Conservation (phyloP, 2,888 invertebrate genomes). For the Amphipyra tragopoginis region DNA sequence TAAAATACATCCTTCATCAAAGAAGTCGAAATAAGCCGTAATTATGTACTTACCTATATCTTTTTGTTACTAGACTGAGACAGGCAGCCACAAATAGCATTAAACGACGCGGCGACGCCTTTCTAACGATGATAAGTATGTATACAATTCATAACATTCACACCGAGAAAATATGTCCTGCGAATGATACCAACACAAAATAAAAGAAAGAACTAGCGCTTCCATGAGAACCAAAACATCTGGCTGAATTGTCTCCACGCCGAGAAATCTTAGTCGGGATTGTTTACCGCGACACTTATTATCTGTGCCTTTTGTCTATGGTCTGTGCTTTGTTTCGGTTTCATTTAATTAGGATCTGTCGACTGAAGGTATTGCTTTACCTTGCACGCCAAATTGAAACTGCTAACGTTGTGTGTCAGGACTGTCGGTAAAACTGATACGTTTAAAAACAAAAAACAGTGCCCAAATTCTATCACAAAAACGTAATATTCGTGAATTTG, state of each 20-base stretch:
- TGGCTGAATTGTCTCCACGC: constrained; percentile 39
- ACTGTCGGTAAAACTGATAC: no score
- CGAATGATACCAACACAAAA: constrained; percentile 6
- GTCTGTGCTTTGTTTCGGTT: constrained; percentile 43
- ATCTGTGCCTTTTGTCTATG: constrained; percentile 50
- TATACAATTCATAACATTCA: background rate
- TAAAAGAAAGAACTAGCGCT: constrained; percentile 29
- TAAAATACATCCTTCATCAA: no score
- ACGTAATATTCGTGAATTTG: no score
- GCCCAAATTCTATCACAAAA: no score
- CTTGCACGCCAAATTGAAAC: background rate
- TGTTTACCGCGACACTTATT: constrained; percentile 56
- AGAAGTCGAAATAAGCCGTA: no score
- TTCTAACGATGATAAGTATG: no score
- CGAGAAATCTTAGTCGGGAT: constrained; percentile 51
- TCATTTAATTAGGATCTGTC: constrained; percentile 46
- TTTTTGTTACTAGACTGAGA: no score
- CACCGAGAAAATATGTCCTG: background rate
- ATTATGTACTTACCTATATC: no score
- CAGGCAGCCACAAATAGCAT: no score
- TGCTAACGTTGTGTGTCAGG: background rate
- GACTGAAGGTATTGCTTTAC: constrained; percentile 15
- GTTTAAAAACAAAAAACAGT: no score
- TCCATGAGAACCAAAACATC: constrained; percentile 43
- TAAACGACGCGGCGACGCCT: no score